Evolutionary conservation across 2,888 invertebrate species (phyloP).

Genomic region (Patella pellucida): DNA sequence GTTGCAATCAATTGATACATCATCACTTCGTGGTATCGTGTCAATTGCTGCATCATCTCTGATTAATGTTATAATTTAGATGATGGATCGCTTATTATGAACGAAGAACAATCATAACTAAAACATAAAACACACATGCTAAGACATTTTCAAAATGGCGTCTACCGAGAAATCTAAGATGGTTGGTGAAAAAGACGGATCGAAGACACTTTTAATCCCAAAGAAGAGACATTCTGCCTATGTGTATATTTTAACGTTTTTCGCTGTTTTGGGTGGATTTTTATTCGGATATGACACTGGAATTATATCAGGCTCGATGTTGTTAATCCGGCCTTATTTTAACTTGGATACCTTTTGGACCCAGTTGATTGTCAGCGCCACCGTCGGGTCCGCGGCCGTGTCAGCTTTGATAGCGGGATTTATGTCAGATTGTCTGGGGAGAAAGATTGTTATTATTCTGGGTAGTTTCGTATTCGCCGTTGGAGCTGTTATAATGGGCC

Average conservation of each 20-base stretch:
- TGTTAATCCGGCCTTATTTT: slow-evolving; percentile 68
- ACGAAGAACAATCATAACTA: too few species aligned
- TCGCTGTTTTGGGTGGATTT: slow-evolving; percentile 72
- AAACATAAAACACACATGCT: too few species aligned
- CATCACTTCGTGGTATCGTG: too few species aligned
- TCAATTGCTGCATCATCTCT: too few species aligned
- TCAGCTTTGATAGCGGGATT: slow-evolving; percentile 72
- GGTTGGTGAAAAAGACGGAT: too few species aligned
- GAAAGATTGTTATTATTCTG: slow-evolving; percentile 72
- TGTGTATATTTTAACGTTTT: slow-evolving; percentile 60
- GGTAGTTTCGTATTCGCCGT: slow-evolving; percentile 72
- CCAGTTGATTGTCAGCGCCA: slow-evolving; percentile 72
- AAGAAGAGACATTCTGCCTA: slow-evolving; percentile 8
- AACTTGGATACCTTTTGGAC: slow-evolving; percentile 70
- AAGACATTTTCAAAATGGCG: too few species aligned
- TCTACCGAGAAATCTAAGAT: too few species aligned
- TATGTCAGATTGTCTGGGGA: slow-evolving; percentile 72
- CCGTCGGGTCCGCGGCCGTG: slow-evolving; percentile 72
- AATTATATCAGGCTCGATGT: slow-evolving; percentile 74
- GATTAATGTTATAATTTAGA: too few species aligned
- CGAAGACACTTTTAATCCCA: not conserved
- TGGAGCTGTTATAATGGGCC: slow-evolving; percentile 72
- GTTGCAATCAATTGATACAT: too few species aligned
- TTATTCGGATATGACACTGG: slow-evolving; percentile 74
- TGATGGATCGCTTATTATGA: too few species aligned